These are phyloP conservation scores for Mesocricetus auratus DNA, from an alignment of 2,113 vertebrate species.

Conservation along the genomic window DNA sequence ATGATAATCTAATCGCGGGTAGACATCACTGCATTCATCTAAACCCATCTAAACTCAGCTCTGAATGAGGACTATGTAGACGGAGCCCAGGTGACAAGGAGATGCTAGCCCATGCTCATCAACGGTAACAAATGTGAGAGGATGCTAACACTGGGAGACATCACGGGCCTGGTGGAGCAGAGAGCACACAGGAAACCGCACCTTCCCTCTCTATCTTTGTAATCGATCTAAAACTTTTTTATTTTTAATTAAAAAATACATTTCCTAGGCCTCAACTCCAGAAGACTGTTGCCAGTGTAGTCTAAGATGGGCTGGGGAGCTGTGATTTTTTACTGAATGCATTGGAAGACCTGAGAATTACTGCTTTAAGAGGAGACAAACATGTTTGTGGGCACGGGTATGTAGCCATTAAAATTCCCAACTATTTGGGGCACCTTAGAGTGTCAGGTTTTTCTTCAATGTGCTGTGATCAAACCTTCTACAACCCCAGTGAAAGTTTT, in stretches of 20 bases:
- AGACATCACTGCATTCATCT: neutral
- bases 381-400: neutral
- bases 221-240: neutral
- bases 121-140: neutral
- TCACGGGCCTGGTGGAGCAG: fast-evolving
- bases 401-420: neutral
- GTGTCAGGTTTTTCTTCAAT: neutral
- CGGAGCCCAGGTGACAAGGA: neutral
- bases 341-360: neutral
- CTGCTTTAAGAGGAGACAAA: neutral
- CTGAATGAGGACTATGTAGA: neutral
- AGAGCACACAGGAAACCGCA: neutral
- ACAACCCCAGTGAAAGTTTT: neutral
- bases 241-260: neutral
- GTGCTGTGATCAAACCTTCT: neutral
- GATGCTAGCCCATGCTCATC: neutral
- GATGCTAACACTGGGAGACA: neutral
- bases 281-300: neutral
- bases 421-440: neutral
- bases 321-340: neutral
- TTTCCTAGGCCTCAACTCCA: neutral
- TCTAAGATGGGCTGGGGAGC: neutral
- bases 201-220: neutral
- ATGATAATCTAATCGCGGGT: neutral
- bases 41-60: neutral